Percentiles rank a stretch among this genome's conserved stretches.
Evolutionary conservation across 2,113 vertebrate species (phyloP).

Genomic region (Oplegnathus fasciatus): DNA sequence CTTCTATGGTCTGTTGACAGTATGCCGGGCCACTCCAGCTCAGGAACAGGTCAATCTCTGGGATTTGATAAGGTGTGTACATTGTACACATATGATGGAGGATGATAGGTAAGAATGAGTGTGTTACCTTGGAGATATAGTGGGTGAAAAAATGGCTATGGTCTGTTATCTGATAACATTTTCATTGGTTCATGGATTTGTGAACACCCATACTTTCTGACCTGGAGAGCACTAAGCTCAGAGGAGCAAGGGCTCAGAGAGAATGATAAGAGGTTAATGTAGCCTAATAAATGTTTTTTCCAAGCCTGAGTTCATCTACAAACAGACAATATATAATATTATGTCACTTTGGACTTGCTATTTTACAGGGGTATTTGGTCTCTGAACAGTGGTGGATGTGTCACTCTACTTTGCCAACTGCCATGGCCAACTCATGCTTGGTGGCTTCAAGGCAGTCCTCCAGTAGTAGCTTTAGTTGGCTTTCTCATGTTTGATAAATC

Average conservation of each 20-base stretch:
- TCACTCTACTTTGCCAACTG: neutral
- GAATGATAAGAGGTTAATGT: constrained; percentile 29
- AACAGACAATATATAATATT: neutral
- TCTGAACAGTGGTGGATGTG: neutral
- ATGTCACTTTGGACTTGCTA: neutral
- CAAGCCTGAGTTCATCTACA: neutral
- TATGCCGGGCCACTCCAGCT: neutral
- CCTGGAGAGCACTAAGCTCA: constrained; percentile 19
- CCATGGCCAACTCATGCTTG: neutral
- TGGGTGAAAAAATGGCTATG: neutral
- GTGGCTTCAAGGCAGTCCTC: neutral
- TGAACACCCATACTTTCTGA: constrained; percentile 5
- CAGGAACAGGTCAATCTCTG: neutral
- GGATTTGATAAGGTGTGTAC: constrained; percentile 33
- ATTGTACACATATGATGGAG: constrained; percentile 16
- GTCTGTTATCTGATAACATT: constrained; percentile 31
- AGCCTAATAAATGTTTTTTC: neutral
- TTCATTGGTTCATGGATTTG: constrained; percentile 16
- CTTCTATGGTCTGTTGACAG: neutral
- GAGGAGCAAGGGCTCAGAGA: neutral
- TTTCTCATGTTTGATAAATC: constrained; percentile 14
- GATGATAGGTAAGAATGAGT: constrained; percentile 28
- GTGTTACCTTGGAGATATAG: constrained; percentile 24
- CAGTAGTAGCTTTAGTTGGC: neutral
- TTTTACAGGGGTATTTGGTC: neutral